Evolutionary conservation across 2,797 vertebrate species (phyloP).

Genomic region (Anguilla pacifica): DNA sequence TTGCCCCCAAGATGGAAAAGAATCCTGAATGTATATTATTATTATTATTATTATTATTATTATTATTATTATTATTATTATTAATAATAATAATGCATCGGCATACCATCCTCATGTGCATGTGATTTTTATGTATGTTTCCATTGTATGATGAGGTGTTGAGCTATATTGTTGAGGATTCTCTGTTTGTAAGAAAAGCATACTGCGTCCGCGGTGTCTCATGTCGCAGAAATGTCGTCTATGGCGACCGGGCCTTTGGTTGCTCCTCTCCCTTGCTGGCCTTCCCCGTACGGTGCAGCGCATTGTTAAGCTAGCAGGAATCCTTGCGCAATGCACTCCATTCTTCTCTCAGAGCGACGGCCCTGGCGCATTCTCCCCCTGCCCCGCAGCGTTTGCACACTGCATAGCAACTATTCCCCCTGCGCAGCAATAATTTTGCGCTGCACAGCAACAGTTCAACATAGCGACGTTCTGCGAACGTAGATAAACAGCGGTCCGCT

Average conservation of each 20-base stretch:
- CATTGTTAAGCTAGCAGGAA: background rate
- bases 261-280: background rate
- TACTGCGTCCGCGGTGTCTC: background rate
- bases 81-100: background rate
- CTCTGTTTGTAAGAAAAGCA: constrained; percentile 14
- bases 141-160: background rate
- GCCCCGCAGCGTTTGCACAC: background rate
- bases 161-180: constrained; percentile 18
- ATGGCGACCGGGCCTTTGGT: background rate
- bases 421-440: background rate
- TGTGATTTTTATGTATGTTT: constrained; percentile 15
- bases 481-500: constrained; percentile 35
- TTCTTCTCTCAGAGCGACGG: background rate
- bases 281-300: background rate
- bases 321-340: background rate
- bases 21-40: constrained; percentile 25
- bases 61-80: constrained; percentile 3
- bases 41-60: constrained; percentile 9
- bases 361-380: background rate
- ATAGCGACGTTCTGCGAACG: constrained; percentile 40
- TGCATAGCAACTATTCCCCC: background rate
- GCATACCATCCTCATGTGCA: constrained; percentile 13
- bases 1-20: constrained; percentile 28
- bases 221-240: constrained; percentile 24
- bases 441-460: background rate